Evolutionary conservation across 2,888 invertebrate species (phyloP).

Genomic region (Aspidiotus rigidus): DNA sequence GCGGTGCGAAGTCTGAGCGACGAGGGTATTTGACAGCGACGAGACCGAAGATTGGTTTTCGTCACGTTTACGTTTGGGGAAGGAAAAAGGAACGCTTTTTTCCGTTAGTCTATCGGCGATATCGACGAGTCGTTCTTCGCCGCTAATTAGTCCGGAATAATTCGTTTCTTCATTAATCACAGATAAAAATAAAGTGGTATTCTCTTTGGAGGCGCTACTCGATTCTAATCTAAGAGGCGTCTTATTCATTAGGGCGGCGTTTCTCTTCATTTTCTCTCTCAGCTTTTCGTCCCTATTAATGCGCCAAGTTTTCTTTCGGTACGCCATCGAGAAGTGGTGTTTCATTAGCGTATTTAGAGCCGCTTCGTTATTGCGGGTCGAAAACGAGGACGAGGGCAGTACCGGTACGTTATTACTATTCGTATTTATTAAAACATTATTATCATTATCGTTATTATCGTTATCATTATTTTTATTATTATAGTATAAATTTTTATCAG

Average conservation of each 20-base stretch:
- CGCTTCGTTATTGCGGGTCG: not conserved
- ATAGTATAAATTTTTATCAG: conserved; percentile 17
- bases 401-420: not conserved
- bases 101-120: not conserved
- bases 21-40: not conserved
- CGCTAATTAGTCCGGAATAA: conserved; percentile 10
- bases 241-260: conserved; percentile 5
- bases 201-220: conserved; percentile 1
- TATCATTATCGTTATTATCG: not conserved
- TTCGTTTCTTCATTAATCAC: conserved; percentile 19
- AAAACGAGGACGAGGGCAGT: not conserved
- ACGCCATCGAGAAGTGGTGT: conserved; percentile 22
- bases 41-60: not conserved
- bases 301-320: conserved; percentile 17
- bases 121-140: not conserved
- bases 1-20: not conserved
- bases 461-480: not conserved
- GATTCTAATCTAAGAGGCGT: conserved; percentile 11
- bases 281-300: conserved; percentile 3
- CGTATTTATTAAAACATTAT: not conserved
- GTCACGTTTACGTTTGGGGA: conserved; percentile 3
- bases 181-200: conserved; percentile 10
- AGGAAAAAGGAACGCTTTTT: not conserved
- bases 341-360: conserved; percentile 16
- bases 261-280: not conserved